Evolutionary conservation across 1,140 invertebrate genomes (phyloP).

Genomic region (Drosophila oshimai): DNA sequence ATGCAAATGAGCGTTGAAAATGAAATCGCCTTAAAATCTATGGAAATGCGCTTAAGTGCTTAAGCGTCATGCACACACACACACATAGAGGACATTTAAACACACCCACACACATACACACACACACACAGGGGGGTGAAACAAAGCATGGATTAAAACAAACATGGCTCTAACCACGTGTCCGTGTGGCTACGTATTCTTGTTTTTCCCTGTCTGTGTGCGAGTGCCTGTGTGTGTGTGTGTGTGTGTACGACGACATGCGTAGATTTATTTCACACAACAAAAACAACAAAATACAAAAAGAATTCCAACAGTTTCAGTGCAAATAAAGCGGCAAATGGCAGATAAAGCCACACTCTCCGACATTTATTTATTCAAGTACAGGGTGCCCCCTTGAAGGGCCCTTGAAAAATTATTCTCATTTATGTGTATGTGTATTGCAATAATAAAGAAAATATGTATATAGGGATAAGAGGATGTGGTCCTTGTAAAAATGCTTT

Average conservation of each 20-base stretch:
- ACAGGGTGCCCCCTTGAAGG: not conserved
- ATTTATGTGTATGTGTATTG: no score
- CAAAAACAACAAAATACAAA: not conserved
- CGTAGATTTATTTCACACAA: constrained; percentile 46
- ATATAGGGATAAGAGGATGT: not conserved
- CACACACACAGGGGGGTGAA: not conserved
- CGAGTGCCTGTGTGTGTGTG: not conserved
- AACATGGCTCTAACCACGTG: constrained; percentile 60
- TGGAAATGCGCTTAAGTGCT: constrained; percentile 70
- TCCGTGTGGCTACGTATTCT: constrained; percentile 34
- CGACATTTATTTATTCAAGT: not conserved
- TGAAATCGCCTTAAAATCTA: constrained; percentile 69
- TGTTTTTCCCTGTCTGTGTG: constrained; percentile 13
- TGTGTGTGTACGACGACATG: constrained; percentile 10
- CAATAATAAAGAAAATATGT: not conserved
- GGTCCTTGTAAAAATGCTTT: no score
- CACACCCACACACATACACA: not conserved
- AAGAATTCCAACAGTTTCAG: not conserved
- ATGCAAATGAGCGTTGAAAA: constrained; percentile 66
- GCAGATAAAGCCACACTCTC: constrained; percentile 4
- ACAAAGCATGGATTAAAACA: constrained; percentile 49
- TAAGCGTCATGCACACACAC: constrained; percentile 29
- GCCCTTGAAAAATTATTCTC: not conserved
- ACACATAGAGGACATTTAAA: not conserved
- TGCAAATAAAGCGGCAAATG: constrained; percentile 9